Percentiles rank a stretch among this genome's conserved stretches.
These are phyloP conservation scores for Hylaeus anthracinus DNA, from an alignment of 1,140 invertebrate species.

Conservation along the genomic window DNA sequence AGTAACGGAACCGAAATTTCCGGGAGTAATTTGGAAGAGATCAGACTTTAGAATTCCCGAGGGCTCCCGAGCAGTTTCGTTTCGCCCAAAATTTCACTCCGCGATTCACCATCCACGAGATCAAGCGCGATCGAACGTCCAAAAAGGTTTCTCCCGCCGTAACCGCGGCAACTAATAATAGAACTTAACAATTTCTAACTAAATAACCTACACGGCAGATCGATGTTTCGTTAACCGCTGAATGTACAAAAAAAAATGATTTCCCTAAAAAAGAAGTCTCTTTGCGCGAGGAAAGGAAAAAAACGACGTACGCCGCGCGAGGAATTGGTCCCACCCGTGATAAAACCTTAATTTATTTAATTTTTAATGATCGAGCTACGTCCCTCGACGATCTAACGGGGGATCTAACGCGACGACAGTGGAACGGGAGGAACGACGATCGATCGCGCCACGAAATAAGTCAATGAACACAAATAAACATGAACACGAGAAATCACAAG, in stretches of 20 bases:
- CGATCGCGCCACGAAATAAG: slow-evolving; percentile 48
- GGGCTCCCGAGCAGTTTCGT: neutral
- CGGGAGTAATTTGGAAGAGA: neutral
- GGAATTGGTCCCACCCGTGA: slow-evolving; percentile 53
- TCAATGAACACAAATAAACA: slow-evolving; percentile 37
- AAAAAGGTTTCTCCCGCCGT: slow-evolving; percentile 10
- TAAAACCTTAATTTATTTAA: neutral
- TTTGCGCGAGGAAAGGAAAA: neutral
- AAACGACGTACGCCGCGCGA: neutral
- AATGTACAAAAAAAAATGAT: neutral
- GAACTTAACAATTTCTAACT: slow-evolving; percentile 17
- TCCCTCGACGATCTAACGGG: neutral
- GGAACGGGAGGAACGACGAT: slow-evolving; percentile 37
- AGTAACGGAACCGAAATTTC: neutral
- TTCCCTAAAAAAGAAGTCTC: neutral
- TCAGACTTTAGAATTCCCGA: neutral
- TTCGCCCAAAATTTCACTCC: slow-evolving; percentile 7
- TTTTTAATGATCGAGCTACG: neutral
- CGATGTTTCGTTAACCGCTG: neutral
- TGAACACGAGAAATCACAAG: slow-evolving; percentile 31
- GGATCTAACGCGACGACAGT: slow-evolving; percentile 23
- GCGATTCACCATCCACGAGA: slow-evolving; percentile 51
- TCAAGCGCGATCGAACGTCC: slow-evolving; percentile 53
- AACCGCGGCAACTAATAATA: neutral
- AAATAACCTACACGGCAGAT: neutral